phyloP scores from a whole-genome alignment of 2,113 vertebrate species.

The Hippocampus mohnikei region DNA sequence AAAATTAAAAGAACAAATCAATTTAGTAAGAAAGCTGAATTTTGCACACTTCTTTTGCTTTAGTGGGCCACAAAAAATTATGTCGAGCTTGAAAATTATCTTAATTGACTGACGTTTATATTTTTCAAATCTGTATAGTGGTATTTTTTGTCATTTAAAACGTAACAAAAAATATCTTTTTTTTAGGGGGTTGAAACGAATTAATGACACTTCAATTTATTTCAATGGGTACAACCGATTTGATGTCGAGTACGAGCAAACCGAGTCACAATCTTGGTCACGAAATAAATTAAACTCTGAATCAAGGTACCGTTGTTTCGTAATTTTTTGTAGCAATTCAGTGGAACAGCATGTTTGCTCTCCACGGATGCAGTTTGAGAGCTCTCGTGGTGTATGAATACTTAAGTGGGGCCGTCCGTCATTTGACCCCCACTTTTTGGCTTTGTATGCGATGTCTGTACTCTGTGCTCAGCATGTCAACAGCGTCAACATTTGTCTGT shows the following conservation, averaged over 20 bases:
- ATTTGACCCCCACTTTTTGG: constrained; percentile 43
- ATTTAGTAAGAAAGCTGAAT: too few species aligned
- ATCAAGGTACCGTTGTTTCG: not conserved
- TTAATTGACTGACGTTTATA: too few species aligned
- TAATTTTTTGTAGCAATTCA: constrained; percentile 17
- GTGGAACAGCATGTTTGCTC: constrained; percentile 32
- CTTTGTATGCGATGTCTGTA: constrained; percentile 5
- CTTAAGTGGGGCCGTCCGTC: constrained; percentile 53
- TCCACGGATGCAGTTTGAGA: constrained; percentile 37
- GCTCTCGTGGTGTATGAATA: constrained; percentile 44
- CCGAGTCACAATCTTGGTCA: not conserved
- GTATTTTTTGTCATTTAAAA: not conserved
- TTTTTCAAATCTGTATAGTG: not conserved
- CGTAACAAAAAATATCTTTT: not conserved
- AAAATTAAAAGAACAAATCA: too few species aligned
- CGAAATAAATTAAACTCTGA: not conserved
- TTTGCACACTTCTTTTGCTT: too few species aligned
- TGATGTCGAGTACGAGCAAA: not conserved
- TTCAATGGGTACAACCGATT: not conserved
- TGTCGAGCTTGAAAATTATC: too few species aligned
- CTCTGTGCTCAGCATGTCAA: constrained; percentile 30
- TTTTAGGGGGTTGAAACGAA: not conserved
- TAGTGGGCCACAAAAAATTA: too few species aligned
- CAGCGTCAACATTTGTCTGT: constrained; percentile 22
- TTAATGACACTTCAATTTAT: not conserved